Base-by-base conservation (phyloP, 2,797 vertebrate species). In the Chelon labrosus region DNA sequence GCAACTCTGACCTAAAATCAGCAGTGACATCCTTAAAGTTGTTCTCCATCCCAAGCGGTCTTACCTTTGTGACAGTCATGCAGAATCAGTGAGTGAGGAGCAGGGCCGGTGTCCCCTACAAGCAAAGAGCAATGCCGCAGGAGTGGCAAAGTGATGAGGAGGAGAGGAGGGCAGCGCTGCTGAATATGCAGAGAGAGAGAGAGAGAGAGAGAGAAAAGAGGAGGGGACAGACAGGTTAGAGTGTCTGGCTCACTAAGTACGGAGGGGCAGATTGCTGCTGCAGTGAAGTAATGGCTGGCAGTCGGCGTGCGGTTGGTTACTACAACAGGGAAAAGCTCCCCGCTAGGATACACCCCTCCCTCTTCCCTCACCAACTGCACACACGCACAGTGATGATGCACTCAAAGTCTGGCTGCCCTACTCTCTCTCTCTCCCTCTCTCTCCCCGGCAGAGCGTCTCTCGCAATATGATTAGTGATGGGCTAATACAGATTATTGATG, bases 11-110 rank as follows among this genome's bases (percentile, higher is more conserved):
- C 31, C 7, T n/a, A 14, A 19, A 25, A 16, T 10, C 54, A 27
- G 8, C 52, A 77, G 13, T 63, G 65, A 67, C 60, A 62, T 10
- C 3, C 57, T 60, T 10, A 42, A 77, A 89, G 77, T 80, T 79
- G 49, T 8, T 27, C 14, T 46, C 65, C 22, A 65, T 71, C 55
- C 25, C 11, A 14, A 66, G 47, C 47, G 46, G 10, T 31, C 96
- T 95, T 96, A 97, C 96, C 97, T 97, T 89, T 88, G 97, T 96
- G 95, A 97, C 96, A 95, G 96, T 97, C 97, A 98, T 98, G 96
- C 97, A 97, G 97, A 94, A 93, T 78, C 91, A 91, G 91, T 85
- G 88, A 75, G 75, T 88, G 91, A 94, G 92, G 87, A 91, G 89
- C 91, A 84, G 86, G 31, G 91, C 89, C 88, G 64, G 84, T 82